A percentile compares a stretch with the other conserved stretches of the same genome.
Evolutionary conservation across 2,113 vertebrate species (phyloP).

Genomic region (Dromiciops gliroides): DNA sequence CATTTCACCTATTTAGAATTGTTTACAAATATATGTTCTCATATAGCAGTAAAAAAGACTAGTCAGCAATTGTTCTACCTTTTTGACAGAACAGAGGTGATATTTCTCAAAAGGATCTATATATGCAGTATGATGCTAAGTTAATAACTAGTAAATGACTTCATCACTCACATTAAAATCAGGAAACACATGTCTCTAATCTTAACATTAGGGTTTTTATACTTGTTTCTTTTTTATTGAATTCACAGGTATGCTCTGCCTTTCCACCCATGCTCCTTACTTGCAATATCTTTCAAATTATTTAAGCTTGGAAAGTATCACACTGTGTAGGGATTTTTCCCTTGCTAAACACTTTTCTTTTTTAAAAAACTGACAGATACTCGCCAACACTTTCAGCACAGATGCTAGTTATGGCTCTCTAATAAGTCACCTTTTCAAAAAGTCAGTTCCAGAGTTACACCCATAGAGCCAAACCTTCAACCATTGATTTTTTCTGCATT

Average conservation of each 20-base stretch:
- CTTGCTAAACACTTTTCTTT: neutral
- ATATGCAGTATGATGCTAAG: neutral
- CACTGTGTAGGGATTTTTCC: neutral
- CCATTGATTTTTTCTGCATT: neutral
- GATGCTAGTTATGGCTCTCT: neutral
- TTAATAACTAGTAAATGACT: neutral
- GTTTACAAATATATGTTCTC: neutral
- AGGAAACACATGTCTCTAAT: neutral
- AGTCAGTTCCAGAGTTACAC: neutral
- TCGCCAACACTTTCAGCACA: neutral
- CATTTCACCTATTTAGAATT: neutral
- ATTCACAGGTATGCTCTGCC: neutral
- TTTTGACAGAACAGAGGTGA: neutral
- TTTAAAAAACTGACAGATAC: neutral
- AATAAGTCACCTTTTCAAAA: too few relatives aligned
- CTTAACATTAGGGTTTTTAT: neutral
- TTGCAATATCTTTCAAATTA: neutral
- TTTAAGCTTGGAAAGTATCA: neutral
- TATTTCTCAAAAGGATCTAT: neutral
- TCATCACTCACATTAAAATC: neutral
- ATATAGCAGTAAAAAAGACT: constrained; percentile 44
- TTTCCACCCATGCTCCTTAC: neutral
- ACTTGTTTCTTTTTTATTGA: neutral
- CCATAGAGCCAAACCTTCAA: neutral
- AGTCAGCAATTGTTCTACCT: neutral